Percentiles rank a stretch among this genome's conserved stretches.
phyloP scores from a whole-genome alignment of 2,888 invertebrate species.

The Drosophila mimetica region DNA sequence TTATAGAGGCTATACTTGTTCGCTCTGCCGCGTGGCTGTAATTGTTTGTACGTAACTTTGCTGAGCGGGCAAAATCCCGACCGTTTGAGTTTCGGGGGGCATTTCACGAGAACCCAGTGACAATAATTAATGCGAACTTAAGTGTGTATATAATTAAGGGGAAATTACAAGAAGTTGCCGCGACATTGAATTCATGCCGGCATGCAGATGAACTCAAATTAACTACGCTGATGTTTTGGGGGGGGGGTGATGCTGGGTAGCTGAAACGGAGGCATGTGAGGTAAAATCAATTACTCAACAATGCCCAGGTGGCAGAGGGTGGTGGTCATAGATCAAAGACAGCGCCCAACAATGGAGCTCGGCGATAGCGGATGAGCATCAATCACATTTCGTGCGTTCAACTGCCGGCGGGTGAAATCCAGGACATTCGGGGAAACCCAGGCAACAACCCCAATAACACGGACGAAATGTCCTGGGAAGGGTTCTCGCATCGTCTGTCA shows the following conservation, averaged over 20 bases:
- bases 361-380: conserved; percentile 44
- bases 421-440: conserved; percentile 1
- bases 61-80: conserved; percentile 29
- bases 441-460: conserved; percentile 35
- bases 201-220: conserved; percentile 12
- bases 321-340: conserved; percentile 61
- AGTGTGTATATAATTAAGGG: conserved; percentile 37
- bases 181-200: conserved; percentile 28
- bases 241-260: not conserved
- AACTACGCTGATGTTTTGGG: not conserved
- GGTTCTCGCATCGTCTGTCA: conserved; percentile 6
- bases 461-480: not conserved
- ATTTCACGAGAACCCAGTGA: conserved; percentile 25
- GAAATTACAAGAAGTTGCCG: conserved; percentile 39
- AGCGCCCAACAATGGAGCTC: conserved; percentile 36
- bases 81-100: conserved; percentile 7
- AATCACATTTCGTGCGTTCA: conserved; percentile 63
- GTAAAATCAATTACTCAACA: conserved; percentile 66
- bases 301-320: conserved; percentile 39
- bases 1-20: not conserved
- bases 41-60: conserved; percentile 34
- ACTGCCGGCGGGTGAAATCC: conserved; percentile 13
- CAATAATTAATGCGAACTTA: conserved; percentile 45
- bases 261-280: conserved; percentile 13
- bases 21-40: conserved; percentile 21